phyloP scores from a whole-genome alignment of 2,888 invertebrate genomes.

The Aspidiotus destructor region DNA sequence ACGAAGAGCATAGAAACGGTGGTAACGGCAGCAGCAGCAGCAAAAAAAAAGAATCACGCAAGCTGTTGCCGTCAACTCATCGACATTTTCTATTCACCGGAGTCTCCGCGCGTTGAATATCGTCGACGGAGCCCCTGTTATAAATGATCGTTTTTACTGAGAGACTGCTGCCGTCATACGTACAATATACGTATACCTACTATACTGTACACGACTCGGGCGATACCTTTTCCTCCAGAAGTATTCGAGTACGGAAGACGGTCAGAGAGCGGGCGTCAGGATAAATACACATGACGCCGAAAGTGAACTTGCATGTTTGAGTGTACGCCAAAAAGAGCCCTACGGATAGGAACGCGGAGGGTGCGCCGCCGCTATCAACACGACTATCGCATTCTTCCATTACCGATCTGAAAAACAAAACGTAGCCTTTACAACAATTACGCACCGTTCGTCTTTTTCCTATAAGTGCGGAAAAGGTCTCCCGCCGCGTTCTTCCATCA shows the following conservation, averaged over 20 bases:
- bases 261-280: background rate
- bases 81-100: slow-evolving; percentile 20
- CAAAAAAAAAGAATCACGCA: slow-evolving; percentile 25
- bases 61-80: slow-evolving; percentile 33
- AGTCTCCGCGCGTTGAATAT: slow-evolving; percentile 13
- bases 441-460: too few relatives aligned
- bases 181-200: background rate
- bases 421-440: too few relatives aligned
- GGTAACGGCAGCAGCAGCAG: background rate
- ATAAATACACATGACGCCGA: slow-evolving; percentile 1
- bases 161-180: slow-evolving; percentile 3
- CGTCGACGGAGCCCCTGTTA: slow-evolving; percentile 12
- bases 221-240: slow-evolving; percentile 2
- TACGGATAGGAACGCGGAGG: too few relatives aligned
- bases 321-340: background rate
- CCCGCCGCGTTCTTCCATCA: too few relatives aligned
- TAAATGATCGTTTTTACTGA: slow-evolving; percentile 30
- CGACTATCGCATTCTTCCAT: too few relatives aligned
- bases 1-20: background rate
- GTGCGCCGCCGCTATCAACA: too few relatives aligned
- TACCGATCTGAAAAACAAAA: too few relatives aligned
- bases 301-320: slow-evolving; percentile 2
- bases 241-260: background rate
- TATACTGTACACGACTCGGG: background rate
- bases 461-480: too few relatives aligned